Evolutionary conservation across 2,888 invertebrate genomes (phyloP).

Genomic region (Lithophane semibrunnea): DNA sequence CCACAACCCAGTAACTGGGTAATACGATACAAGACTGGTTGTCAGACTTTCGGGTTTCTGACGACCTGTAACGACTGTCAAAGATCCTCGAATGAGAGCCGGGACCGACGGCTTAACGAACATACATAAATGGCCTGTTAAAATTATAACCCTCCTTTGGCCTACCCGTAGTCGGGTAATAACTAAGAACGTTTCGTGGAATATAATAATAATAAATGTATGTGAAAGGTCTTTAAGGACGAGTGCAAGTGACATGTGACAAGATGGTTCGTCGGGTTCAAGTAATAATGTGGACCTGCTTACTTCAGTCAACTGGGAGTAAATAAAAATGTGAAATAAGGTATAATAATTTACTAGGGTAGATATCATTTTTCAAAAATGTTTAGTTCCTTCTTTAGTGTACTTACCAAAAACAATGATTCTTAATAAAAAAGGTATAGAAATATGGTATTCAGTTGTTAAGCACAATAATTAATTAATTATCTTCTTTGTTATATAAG

Average conservation of each 20-base stretch:
- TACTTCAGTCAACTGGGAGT: constrained; percentile 14
- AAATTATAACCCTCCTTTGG: background rate
- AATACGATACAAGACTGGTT: no score
- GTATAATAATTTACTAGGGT: background rate
- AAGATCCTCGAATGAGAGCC: no score
- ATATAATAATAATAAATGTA: constrained; percentile 13
- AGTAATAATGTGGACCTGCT: constrained; percentile 20
- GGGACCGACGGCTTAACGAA: no score
- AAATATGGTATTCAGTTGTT: background rate
- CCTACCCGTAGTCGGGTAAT: background rate
- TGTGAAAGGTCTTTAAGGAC: background rate
- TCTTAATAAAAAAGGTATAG: background rate
- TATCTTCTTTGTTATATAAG: no score
- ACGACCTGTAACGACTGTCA: no score
- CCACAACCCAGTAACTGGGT: no score
- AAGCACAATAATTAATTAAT: background rate
- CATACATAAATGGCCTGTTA: background rate
- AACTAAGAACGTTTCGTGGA: background rate
- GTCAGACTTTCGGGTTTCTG: no score
- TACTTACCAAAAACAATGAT: background rate
- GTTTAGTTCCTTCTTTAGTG: background rate
- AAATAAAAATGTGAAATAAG: background rate
- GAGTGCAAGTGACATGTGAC: constrained; percentile 48
- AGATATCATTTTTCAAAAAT: background rate
- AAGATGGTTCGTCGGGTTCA: constrained; percentile 18